Conservation (phyloP, 2,888 invertebrate species). For the Lordiphosa andalusiaca region DNA sequence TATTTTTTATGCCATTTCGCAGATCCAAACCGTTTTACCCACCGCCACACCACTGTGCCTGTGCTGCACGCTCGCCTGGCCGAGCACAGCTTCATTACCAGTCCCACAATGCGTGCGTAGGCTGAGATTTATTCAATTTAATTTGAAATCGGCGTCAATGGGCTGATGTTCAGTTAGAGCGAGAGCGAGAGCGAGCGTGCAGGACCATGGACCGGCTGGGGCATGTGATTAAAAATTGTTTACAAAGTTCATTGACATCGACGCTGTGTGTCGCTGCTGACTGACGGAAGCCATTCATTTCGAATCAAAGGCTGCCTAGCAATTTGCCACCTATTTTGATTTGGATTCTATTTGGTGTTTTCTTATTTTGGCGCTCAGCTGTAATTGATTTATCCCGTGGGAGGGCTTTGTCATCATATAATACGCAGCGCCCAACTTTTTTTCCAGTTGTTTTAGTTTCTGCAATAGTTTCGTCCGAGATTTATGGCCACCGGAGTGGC, state of each 20-base stretch:
- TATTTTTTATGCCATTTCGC: too few species aligned
- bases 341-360: conserved; percentile 5
- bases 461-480: too few species aligned
- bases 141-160: conserved; percentile 65
- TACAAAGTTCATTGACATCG: conserved; percentile 71
- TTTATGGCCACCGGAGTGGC: too few species aligned
- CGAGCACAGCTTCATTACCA: conserved; percentile 54
- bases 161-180: conserved; percentile 30
- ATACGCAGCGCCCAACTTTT: too few species aligned
- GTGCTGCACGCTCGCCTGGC: neutral
- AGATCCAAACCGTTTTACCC: too few species aligned
- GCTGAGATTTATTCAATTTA: conserved; percentile 72
- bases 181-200: conserved; percentile 16
- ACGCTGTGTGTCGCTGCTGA: neutral
- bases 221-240: conserved; percentile 75
- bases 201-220: conserved; percentile 20
- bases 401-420: conserved; percentile 8
- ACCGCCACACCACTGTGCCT: neutral
- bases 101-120: conserved; percentile 31
- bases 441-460: too few species aligned
- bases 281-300: conserved; percentile 31
- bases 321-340: conserved; percentile 40
- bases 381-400: conserved; percentile 11
- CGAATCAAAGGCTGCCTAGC: conserved; percentile 45
- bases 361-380: conserved; percentile 2